phyloP scores from a whole-genome alignment of 2,888 invertebrate genomes.

The Heliconius aoede region DNA sequence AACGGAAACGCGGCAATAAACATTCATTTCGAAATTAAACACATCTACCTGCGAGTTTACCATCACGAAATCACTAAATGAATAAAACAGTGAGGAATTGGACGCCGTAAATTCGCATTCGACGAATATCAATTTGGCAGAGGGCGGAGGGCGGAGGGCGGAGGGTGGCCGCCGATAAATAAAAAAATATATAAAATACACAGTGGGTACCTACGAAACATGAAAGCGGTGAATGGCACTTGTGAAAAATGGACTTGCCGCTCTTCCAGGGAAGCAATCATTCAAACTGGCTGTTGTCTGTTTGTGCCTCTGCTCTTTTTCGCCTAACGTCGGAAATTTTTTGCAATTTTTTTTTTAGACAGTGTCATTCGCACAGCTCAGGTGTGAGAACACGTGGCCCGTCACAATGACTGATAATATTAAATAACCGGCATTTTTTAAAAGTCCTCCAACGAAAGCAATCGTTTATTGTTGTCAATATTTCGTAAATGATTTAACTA shows the following conservation, averaged over 20 bases:
- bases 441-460: constrained; percentile 67
- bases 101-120: constrained; percentile 76
- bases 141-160: constrained; percentile 58
- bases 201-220: constrained; percentile 70
- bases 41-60: constrained; percentile 82
- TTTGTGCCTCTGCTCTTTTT: constrained; percentile 82
- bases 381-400: constrained; percentile 82
- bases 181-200: constrained; percentile 77
- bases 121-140: constrained; percentile 80
- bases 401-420: constrained; percentile 81
- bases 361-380: constrained; percentile 80
- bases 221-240: constrained; percentile 83
- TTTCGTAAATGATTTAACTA: constrained; percentile 82
- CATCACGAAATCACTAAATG: constrained; percentile 81
- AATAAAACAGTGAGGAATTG: constrained; percentile 82
- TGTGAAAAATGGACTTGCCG: constrained; percentile 84
- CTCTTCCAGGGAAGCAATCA: constrained; percentile 84
- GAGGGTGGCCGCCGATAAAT: constrained; percentile 72
- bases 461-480: constrained; percentile 82
- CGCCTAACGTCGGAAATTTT: constrained; percentile 71
- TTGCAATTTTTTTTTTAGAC: constrained; percentile 75
- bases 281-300: constrained; percentile 83
- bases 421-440: constrained; percentile 83
- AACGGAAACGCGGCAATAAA: constrained; percentile 80
- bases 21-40: constrained; percentile 83